phyloP scores from a whole-genome alignment of 2,797 vertebrate genomes.

The Centroberyx gerrardi region DNA sequence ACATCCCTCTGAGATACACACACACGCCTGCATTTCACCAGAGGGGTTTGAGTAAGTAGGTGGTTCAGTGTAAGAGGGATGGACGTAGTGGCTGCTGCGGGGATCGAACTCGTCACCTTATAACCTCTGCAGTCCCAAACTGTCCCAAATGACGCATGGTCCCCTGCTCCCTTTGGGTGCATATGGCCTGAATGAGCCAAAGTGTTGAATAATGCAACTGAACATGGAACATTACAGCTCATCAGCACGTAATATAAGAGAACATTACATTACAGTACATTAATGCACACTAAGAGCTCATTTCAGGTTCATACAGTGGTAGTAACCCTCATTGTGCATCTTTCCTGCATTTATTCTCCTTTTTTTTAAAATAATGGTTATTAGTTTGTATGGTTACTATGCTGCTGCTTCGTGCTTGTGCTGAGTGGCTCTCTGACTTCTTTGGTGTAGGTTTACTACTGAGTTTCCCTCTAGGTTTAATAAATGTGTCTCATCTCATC shows the following conservation, averaged over 20 bases:
- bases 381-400: slow-evolving; percentile 4
- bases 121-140: no score
- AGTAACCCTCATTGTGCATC: no score
- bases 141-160: background rate
- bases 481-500: slow-evolving; percentile 22
- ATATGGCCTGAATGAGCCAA: background rate
- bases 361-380: background rate
- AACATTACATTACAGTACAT: background rate
- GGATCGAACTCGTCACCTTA: no score
- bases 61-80: no score
- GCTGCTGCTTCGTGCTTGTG: background rate
- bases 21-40: no score
- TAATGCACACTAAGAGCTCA: background rate
- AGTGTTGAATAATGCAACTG: background rate
- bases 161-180: background rate
- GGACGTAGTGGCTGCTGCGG: no score
- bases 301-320: no score
- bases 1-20: no score
- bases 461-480: slow-evolving; percentile 31
- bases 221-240: background rate
- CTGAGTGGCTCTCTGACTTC: no score
- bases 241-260: background rate
- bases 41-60: no score
- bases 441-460: no score
- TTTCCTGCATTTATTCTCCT: no score